These are phyloP conservation scores for Neria commutata DNA, from an alignment of 2,888 invertebrate genomes.

Conservation along the genomic window DNA sequence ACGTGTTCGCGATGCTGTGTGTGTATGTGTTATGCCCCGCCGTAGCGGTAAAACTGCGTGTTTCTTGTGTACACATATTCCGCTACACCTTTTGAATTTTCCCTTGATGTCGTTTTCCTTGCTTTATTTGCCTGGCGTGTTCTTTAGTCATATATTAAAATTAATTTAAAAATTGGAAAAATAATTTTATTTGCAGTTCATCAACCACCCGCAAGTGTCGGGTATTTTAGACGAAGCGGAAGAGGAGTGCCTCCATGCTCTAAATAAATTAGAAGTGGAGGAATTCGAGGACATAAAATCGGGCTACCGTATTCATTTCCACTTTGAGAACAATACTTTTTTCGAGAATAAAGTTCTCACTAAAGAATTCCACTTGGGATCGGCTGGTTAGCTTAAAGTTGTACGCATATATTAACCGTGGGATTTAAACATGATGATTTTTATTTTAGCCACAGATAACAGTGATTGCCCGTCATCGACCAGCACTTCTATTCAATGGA, in stretches of 20 bases:
- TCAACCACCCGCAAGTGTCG: constrained; percentile 85
- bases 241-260: constrained; percentile 76
- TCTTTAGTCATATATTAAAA: too few relatives aligned
- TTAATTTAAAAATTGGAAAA: too few relatives aligned
- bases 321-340: constrained; percentile 81
- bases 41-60: constrained; percentile 20
- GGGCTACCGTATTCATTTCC: constrained; percentile 79
- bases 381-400: constrained; percentile 48
- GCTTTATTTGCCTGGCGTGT: background rate
- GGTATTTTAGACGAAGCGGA: constrained; percentile 81
- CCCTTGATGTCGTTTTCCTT: constrained; percentile 6
- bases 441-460: constrained; percentile 60
- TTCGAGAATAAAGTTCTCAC: constrained; percentile 80
- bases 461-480: constrained; percentile 72
- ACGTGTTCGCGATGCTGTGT: too few relatives aligned
- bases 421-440: too few relatives aligned
- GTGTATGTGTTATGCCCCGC: constrained; percentile 27
- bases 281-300: constrained; percentile 88
- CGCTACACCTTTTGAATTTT: constrained; percentile 19
- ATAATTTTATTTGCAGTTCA: constrained; percentile 63
- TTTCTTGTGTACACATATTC: constrained; percentile 30
- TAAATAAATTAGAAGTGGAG: constrained; percentile 78
- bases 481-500: constrained; percentile 81
- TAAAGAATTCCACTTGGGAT: constrained; percentile 72
- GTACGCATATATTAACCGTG: background rate